Conservation (phyloP, 2,888 invertebrate genomes). For the Perizoma affinitatum region DNA sequence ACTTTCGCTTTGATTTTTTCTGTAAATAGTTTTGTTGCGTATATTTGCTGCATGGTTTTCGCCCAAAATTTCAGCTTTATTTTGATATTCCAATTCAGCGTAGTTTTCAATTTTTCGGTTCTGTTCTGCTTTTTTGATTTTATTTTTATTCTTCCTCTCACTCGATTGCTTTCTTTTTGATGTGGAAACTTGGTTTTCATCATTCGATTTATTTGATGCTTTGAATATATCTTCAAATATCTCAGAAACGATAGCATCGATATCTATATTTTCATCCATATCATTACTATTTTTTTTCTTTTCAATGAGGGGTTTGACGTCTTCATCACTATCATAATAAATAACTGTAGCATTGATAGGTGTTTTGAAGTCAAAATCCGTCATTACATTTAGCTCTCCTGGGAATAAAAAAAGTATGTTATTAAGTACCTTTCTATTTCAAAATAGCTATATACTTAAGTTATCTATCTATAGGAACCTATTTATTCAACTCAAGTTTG, state of each 20-base stretch:
- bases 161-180: not conserved
- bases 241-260: not conserved
- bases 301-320: constrained; percentile 19
- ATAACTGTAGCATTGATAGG: constrained; percentile 46
- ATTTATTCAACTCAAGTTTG: too few relatives aligned
- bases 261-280: not conserved
- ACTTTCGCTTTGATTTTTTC: not conserved
- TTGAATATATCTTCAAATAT: constrained; percentile 4
- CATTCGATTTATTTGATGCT: not conserved
- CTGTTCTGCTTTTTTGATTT: not conserved
- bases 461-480: too few relatives aligned
- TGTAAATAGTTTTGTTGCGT: not conserved
- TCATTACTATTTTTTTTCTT: constrained; percentile 1
- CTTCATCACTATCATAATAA: constrained; percentile 48
- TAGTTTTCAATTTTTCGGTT: not conserved
- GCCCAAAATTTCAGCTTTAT: not conserved
- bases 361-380: constrained; percentile 46
- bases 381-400: constrained; percentile 45
- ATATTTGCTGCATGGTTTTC: not conserved
- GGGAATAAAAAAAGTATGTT: constrained; percentile 25
- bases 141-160: not conserved
- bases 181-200: not conserved
- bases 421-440: too few relatives aligned
- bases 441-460: too few relatives aligned
- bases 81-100: not conserved